Evolutionary conservation across 2,888 invertebrate genomes (phyloP).

Genomic region (Elmis aenea): DNA sequence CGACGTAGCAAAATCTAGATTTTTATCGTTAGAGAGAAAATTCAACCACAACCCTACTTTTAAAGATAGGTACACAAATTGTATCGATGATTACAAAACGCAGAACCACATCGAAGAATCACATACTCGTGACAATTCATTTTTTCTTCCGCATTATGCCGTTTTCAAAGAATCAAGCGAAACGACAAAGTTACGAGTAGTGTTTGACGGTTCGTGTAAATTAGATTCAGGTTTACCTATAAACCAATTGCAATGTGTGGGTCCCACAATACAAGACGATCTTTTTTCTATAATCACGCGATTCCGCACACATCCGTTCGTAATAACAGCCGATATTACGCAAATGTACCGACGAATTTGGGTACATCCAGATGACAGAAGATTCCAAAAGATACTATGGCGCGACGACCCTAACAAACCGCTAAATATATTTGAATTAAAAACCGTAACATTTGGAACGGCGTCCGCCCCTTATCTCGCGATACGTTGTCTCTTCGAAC

Average conservation of each 20-base stretch:
- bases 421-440: slow-evolving; percentile 14
- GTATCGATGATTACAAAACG: slow-evolving; percentile 18
- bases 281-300: slow-evolving; percentile 18
- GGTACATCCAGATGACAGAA: slow-evolving; percentile 13
- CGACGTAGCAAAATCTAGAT: slow-evolving; percentile 2
- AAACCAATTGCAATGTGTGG: slow-evolving; percentile 13
- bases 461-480: slow-evolving; percentile 21
- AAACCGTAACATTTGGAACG: slow-evolving; percentile 24
- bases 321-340: slow-evolving; percentile 18
- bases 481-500: slow-evolving; percentile 17
- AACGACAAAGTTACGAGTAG: too few species aligned
- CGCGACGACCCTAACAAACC: slow-evolving; percentile 9
- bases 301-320: slow-evolving; percentile 17
- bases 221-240: slow-evolving; percentile 5
- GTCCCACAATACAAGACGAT: slow-evolving; percentile 18
- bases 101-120: slow-evolving; percentile 15
- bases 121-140: slow-evolving; percentile 1
- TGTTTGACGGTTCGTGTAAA: slow-evolving; percentile 15
- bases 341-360: slow-evolving; percentile 25
- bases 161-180: slow-evolving; percentile 11
- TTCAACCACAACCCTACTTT: slow-evolving; percentile 8
- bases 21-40: slow-evolving; percentile 4
- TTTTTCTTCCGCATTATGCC: slow-evolving; percentile 13
- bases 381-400: slow-evolving; percentile 22
- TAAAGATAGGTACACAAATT: slow-evolving; percentile 9